Evolutionary conservation across 2,113 vertebrate genomes (phyloP), one percentile per base, ranked within the genome.

Genomic region (Circaetus cinerascens): DNA sequence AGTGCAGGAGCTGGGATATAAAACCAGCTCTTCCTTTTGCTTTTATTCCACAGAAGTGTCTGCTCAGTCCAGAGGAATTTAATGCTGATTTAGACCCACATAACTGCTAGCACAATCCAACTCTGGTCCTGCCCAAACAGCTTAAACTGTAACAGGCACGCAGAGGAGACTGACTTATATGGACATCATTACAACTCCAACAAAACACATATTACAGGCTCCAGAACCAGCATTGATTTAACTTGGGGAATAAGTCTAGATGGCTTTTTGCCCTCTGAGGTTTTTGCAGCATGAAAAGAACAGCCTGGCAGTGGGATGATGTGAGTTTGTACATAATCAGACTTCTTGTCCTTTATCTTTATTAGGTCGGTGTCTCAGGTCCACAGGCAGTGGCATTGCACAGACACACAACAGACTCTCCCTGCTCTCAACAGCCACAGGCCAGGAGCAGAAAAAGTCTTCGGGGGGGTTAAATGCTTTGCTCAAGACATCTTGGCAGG

Each of bases 291-390:
- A 50, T 26, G 36, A 57, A 45, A 78, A 82, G n/a, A 79, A 60
- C 88, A 91, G 90, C 64, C 94, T 74, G 83, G 60, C 63, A 63
- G 18, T 3, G 57, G 55, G n/a, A 34, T 66, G 79, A 43, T 56
- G 74, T 2, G 48, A 30, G 77, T 45, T 53, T 40, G 45, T 19
- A 13, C 12, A 11, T 1, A n/a, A 48, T 23, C 55, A 29, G 36
- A 14, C 17, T 36, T 8, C 23, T 27, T 15, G 75, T n/a, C 27
- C 43, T 41, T 36, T 34, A 22, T 56, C 60, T 32, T 68, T 13
- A 6, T 10, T 5, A 60, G 73, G 51, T 10, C 3, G 2, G 50
- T 0, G 4, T 36, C 51, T 45, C 1, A 0, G 36, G 38, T 63
- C 64, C 14, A 3, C 7, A 2, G 55, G 50, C 41, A 27, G 55